Evolutionary conservation across 2,113 vertebrate species (phyloP), one percentile per base, ranked within the genome.

Genomic region (Pelvicachromis taeniatus): DNA sequence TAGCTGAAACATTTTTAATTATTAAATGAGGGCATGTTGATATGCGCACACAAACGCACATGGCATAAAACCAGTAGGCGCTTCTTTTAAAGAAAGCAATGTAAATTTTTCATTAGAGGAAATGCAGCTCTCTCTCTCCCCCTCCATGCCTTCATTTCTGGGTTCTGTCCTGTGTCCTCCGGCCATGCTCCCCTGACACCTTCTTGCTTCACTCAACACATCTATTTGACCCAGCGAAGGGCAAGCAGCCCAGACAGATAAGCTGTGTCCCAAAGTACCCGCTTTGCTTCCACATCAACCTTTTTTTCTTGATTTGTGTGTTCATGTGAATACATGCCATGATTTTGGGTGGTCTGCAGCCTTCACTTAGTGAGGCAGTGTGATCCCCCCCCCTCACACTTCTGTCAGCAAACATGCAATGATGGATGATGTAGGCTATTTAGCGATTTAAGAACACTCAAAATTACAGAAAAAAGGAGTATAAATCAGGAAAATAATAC

Each of bases 101-200:
- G 81, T 94, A 77, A 83, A 94, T 94, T 84, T 93, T 95, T 93
- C 31, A 95, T 89, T 87, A 89, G 82, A 88, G 75, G 80, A 91
- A 91, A 88, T 82, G 82, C 81, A 91, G 79, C 81, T 61, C 68
- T 35, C 70, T 88, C 81, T 35, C 70, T 31, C 65, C 82, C 45
- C 10, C 86, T 61, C 55, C 16, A 29, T 81, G 61, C 59, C 85
- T 82, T 84, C 53, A 81, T 93, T 85, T 84, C 65, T 58, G 33
- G 58, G 87, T 70, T 85, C 31, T 58, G 70, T 84, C 82, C 79
- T n/a, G 33, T 86, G 91, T 91, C 82, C 89, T 91, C 73, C 81
- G 59, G 81, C 83, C 86, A 77, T 17, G 53, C 61, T 89, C 82
- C 81, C 77, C 58, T 42, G 52, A 87, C 90, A 84, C 50, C 54